These are phyloP conservation scores for Adelges cooleyi DNA, from an alignment of 1,140 invertebrate genomes.

Conservation along the genomic window DNA sequence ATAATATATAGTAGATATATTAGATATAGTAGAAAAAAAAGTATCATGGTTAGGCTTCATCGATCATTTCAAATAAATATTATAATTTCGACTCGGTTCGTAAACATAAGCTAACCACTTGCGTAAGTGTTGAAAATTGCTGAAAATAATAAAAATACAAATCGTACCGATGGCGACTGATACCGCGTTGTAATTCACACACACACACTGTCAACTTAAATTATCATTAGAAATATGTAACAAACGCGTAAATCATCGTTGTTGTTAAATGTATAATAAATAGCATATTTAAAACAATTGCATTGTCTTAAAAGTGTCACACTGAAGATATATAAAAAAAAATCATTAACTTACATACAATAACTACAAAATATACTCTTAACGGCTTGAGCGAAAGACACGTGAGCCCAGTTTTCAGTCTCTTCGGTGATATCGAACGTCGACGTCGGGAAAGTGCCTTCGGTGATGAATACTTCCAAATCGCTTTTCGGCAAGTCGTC, in stretches of 20 bases:
- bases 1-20: too few relatives aligned
- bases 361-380: neutral
- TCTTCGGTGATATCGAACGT: slow-evolving; percentile 22
- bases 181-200: too few relatives aligned
- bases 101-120: neutral
- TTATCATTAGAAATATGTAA: too few relatives aligned
- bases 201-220: too few relatives aligned
- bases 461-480: neutral
- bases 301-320: too few relatives aligned
- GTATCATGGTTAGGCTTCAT: neutral
- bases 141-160: slow-evolving; percentile 8
- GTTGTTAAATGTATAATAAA: too few relatives aligned
- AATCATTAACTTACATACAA: slow-evolving; percentile 8
- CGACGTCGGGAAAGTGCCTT: slow-evolving; percentile 14
- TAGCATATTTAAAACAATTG: too few relatives aligned
- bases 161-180: too few relatives aligned
- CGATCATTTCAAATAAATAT: neutral
- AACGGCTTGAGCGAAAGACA: slow-evolving; percentile 9
- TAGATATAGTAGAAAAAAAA: too few relatives aligned
- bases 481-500: neutral
- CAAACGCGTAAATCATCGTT: too few relatives aligned
- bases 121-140: neutral
- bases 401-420: slow-evolving; percentile 10
- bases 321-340: neutral
- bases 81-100: neutral